phyloP scores from a whole-genome alignment of 1,140 invertebrate species.

The Rhizoglyphus robini region DNA sequence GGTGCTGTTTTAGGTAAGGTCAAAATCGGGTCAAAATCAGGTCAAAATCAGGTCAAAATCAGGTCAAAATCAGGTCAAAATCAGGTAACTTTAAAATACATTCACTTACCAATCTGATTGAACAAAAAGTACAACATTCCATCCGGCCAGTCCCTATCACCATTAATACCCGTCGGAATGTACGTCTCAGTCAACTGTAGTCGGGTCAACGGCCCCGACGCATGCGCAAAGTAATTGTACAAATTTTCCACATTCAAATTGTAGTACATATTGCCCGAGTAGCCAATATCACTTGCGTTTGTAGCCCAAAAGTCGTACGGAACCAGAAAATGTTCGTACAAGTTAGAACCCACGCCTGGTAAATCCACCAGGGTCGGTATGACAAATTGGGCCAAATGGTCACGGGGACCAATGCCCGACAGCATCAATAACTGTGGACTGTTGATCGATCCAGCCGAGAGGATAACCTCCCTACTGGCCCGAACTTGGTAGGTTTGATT shows the following conservation, averaged over 20 bases:
- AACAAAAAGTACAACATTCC: no score
- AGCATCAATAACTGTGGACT: no score
- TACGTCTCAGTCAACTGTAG: background rate
- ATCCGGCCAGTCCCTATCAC: constrained; percentile 50
- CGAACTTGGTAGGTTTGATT: constrained; percentile 48
- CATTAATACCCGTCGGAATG: background rate
- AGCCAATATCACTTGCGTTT: background rate
- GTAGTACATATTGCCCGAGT: background rate
- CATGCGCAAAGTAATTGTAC: constrained; percentile 2
- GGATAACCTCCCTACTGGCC: constrained; percentile 57
- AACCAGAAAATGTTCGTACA: constrained; percentile 15
- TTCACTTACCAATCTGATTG: constrained; percentile 41
- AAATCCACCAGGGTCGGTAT: constrained; percentile 10
- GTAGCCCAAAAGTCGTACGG: background rate
- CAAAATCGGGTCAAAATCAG: no score
- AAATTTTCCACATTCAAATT: constrained; percentile 14
- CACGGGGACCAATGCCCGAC: no score
- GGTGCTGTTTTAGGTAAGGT: no score
- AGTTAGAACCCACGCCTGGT: constrained; percentile 19
- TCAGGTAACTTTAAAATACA: constrained; percentile 10
- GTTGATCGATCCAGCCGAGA: constrained; percentile 55
- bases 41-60: no score
- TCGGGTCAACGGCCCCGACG: constrained; percentile 3
- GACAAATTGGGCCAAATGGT: constrained; percentile 27
- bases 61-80: background rate